phyloP scores from a whole-genome alignment of 2,888 invertebrate species.

The Andrena marginata region DNA sequence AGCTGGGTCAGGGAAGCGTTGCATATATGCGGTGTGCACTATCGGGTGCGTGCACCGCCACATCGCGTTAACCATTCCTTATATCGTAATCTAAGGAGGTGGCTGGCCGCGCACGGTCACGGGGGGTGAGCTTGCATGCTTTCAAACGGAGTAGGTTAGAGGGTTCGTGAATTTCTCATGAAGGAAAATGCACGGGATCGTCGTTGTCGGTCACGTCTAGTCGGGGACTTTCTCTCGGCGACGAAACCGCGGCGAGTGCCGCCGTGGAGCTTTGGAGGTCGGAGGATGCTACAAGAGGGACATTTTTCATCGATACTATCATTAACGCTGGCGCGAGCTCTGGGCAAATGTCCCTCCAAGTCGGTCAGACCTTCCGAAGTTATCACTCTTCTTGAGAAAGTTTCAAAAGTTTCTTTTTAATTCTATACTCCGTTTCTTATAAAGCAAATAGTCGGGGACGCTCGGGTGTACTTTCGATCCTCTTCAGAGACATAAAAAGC shows the following conservation, averaged over 20 bases:
- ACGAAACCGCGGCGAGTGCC: slow-evolving; percentile 36
- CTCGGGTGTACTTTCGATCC: too few species aligned
- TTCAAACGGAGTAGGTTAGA: slow-evolving; percentile 77
- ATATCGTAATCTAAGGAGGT: slow-evolving; percentile 82
- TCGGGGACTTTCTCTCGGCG: slow-evolving; percentile 31
- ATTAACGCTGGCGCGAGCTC: too few species aligned
- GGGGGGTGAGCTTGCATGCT: slow-evolving; percentile 75
- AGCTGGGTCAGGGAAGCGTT: slow-evolving; percentile 69
- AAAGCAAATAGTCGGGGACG: too few species aligned
- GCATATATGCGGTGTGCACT: slow-evolving; percentile 53
- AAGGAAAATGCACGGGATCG: slow-evolving; percentile 70
- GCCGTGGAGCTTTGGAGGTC: not conserved
- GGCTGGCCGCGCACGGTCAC: slow-evolving; percentile 76
- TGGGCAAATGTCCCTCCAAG: too few species aligned
- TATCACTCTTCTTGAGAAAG: too few species aligned
- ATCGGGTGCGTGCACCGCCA: slow-evolving; percentile 78
- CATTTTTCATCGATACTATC: too few species aligned
- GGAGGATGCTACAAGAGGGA: not conserved
- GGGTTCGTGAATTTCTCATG: slow-evolving; percentile 79
- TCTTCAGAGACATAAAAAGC: too few species aligned
- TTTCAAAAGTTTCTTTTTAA: too few species aligned
- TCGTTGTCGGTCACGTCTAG: slow-evolving; percentile 44
- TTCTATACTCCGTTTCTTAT: too few species aligned
- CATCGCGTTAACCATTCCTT: slow-evolving; percentile 79
- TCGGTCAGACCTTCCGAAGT: too few species aligned